Percentiles rank a stretch among this genome's conserved stretches.
Conservation (phyloP, 1,140 invertebrate genomes). For the Drosophila sp. region DNA sequence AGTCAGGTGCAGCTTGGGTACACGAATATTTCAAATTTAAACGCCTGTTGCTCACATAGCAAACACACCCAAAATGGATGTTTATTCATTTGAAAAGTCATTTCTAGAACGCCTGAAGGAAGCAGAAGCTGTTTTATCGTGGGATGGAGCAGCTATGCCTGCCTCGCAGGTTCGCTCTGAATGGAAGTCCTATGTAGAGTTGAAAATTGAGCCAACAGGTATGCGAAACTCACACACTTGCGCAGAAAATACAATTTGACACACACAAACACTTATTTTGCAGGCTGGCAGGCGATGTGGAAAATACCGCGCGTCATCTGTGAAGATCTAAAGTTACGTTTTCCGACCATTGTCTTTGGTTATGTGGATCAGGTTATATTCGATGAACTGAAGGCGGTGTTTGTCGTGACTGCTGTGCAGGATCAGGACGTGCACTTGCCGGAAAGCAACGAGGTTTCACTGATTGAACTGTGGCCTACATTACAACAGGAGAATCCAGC, state of each 20-base stretch:
- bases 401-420: slow-evolving; percentile 86
- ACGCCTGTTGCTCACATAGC: slow-evolving; percentile 32
- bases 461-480: slow-evolving; percentile 87
- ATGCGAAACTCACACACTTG: slow-evolving; percentile 28
- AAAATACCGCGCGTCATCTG: slow-evolving; percentile 87
- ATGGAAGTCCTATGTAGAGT: slow-evolving; percentile 86
- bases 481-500: slow-evolving; percentile 86
- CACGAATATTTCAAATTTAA: slow-evolving; percentile 58
- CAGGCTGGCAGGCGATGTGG: slow-evolving; percentile 88
- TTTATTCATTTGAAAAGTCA: slow-evolving; percentile 87
- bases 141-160: slow-evolving; percentile 84
- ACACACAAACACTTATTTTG: slow-evolving; percentile 7
- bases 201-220: slow-evolving; percentile 86
- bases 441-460: slow-evolving; percentile 86
- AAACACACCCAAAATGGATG: slow-evolving; percentile 83
- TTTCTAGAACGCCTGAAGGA: slow-evolving; percentile 86
- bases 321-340: slow-evolving; percentile 86
- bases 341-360: slow-evolving; percentile 87
- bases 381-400: slow-evolving; percentile 85
- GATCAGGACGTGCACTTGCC: slow-evolving; percentile 87
- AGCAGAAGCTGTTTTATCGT: slow-evolving; percentile 85
- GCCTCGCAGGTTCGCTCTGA: slow-evolving; percentile 86
- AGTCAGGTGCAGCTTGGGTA: slow-evolving; percentile 25
- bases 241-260: slow-evolving; percentile 5
- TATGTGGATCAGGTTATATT: slow-evolving; percentile 86